Conservation (phyloP, 2,113 vertebrate species). For the Mola mola region DNA sequence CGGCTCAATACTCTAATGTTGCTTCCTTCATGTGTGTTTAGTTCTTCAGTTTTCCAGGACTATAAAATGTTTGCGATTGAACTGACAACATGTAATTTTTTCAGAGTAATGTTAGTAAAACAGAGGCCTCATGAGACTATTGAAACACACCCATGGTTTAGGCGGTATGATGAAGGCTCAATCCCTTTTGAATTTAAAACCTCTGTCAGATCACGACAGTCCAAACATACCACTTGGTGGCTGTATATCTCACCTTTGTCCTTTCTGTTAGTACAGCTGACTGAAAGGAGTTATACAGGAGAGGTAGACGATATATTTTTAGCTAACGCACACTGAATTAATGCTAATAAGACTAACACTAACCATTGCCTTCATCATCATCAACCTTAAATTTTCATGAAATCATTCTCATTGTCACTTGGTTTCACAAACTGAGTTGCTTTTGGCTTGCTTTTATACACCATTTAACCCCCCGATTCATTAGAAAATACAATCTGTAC, state of each 20-base stretch:
- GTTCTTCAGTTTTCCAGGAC: slow-evolving; percentile 16
- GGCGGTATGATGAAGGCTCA: slow-evolving; percentile 61
- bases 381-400: slow-evolving; percentile 30
- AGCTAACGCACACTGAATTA: slow-evolving; percentile 11
- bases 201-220: not conserved
- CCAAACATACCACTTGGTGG: no score
- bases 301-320: slow-evolving; percentile 18
- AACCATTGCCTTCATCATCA: slow-evolving; percentile 59
- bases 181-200: slow-evolving; percentile 15
- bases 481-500: slow-evolving; percentile 42
- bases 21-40: slow-evolving; percentile 31
- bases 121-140: slow-evolving; percentile 54
- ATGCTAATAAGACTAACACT: slow-evolving; percentile 7
- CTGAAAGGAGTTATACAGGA: slow-evolving; percentile 40
- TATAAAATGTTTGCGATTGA: slow-evolving; percentile 15
- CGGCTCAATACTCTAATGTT: slow-evolving; percentile 60
- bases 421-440: slow-evolving; percentile 60
- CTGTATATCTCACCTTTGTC: slow-evolving; percentile 14
- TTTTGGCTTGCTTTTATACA: slow-evolving; percentile 70
- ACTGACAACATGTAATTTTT: slow-evolving; percentile 1
- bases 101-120: slow-evolving; percentile 1
- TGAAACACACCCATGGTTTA: slow-evolving; percentile 63
- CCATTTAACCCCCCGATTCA: slow-evolving; percentile 45
- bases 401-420: slow-evolving; percentile 47
- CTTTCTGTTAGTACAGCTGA: slow-evolving; percentile 28